phyloP scores from a whole-genome alignment of 2,888 invertebrate genomes.

The Stenurella melanura region DNA sequence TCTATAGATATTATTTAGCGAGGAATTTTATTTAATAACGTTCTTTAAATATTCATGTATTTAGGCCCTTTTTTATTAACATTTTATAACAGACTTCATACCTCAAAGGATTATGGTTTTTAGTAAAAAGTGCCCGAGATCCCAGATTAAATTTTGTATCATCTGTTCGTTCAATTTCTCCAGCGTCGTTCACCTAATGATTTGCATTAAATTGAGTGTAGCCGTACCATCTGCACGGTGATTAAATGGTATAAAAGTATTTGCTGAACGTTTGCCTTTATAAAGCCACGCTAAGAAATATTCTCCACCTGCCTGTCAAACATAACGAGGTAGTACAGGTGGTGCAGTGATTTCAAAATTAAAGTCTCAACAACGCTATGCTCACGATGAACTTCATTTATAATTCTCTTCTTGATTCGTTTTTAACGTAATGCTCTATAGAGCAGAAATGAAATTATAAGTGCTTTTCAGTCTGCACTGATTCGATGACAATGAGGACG shows the following conservation, averaged over 20 bases:
- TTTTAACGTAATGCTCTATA: neutral
- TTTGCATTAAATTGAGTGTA: conserved; percentile 15
- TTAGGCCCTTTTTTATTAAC: neutral
- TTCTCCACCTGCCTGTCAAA: conserved; percentile 23
- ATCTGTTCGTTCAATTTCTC: neutral
- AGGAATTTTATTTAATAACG: too few relatives aligned
- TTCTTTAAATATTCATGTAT: neutral
- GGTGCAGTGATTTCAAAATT: conserved; percentile 13
- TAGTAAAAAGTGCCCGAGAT: neutral
- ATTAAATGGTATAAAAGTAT: conserved; percentile 13
- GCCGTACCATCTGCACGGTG: conserved; percentile 13
- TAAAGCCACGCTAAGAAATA: conserved; percentile 10
- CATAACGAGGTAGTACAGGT: conserved; percentile 12
- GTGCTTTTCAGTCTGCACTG: conserved; percentile 4
- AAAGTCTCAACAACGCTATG: conserved; percentile 7
- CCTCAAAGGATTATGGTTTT: neutral
- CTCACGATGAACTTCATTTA: conserved; percentile 5
- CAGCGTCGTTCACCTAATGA: conserved; percentile 2
- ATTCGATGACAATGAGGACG: neutral
- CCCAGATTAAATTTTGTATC: neutral
- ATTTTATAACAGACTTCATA: neutral
- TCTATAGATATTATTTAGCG: too few relatives aligned
- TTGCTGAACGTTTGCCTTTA: conserved; percentile 9
- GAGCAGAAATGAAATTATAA: conserved; percentile 4
- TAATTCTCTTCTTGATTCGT: conserved; percentile 2